Base-by-base conservation (phyloP, 1,140 invertebrate genomes). In the Drosophila neocordata region DNA sequence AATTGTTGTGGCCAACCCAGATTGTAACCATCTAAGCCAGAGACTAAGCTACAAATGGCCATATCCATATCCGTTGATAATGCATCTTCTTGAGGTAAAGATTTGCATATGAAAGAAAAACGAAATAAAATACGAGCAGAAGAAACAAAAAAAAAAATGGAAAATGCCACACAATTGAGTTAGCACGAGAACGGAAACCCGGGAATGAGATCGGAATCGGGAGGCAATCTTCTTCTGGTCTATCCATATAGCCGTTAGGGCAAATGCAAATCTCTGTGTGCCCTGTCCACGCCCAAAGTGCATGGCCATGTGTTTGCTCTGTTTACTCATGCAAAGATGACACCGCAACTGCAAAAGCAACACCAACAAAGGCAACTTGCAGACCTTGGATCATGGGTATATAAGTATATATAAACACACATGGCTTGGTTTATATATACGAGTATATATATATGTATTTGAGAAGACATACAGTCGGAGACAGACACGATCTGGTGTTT, bases 241-340 rank as follows among this genome's bases (percentile, higher is more conserved):
- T 15, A 44, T 18, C 41, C 41, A 44, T 48, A 48, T 60, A 22
- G 58, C 58, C 35, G 35, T 41, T 38, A 55, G 44, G 61, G 41
- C 65, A 57, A 74, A 69, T 76, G 73, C 73, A 76, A 75, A 76
- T 76, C 72, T 74, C 13, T 53, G 15, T 48, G 2, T 44, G n/a
- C 37, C 37, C 55, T 52, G 38, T 24, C 37, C 22, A 31, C 31
- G 20, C 34, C 57, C 41, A 18, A 60, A 24, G 9, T 58, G 8
- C 37, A 48, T 59, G 35, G 35, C 59, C 59, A 61, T 20, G 41
- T 61, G 59, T 68, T 70, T 70, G 70, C 82, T 81, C 82, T 81
- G 82, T 81, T 85, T 81, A 77, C 67, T 65, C 60, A 77, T 68
- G 58, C 77, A 85, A 78, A 78, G 69, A 79, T 81, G 81, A 85